Conservation (phyloP, 2,888 invertebrate genomes). For the Meghimatium bilineatum region DNA sequence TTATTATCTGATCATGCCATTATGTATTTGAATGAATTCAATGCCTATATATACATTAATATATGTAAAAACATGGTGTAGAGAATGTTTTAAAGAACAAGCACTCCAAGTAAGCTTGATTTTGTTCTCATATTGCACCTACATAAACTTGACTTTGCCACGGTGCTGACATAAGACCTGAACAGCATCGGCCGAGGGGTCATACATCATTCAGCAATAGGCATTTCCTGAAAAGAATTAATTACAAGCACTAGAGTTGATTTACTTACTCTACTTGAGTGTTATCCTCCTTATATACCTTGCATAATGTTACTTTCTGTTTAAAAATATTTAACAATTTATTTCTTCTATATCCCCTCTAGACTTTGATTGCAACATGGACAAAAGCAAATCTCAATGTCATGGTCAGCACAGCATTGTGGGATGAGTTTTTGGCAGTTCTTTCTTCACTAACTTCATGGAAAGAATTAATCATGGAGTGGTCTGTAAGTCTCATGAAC, state of each 20-base stretch:
- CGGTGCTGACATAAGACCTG: slow-evolving; percentile 59
- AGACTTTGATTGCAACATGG: slow-evolving; percentile 98
- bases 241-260: background rate
- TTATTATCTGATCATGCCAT: background rate
- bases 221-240: background rate
- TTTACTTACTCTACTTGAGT: background rate
- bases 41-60: background rate
- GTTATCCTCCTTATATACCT: too few relatives aligned
- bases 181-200: slow-evolving; percentile 61
- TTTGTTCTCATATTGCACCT: slow-evolving; percentile 53
- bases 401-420: slow-evolving; percentile 89
- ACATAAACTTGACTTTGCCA: slow-evolving; percentile 64
- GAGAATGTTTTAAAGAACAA: background rate
- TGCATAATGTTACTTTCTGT: background rate
- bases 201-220: background rate
- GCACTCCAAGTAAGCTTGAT: background rate
- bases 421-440: slow-evolving; percentile 94
- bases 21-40: background rate
- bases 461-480: slow-evolving; percentile 95
- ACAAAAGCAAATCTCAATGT: slow-evolving; percentile 97
- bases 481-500: slow-evolving; percentile 87
- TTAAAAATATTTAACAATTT: background rate
- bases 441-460: slow-evolving; percentile 92
- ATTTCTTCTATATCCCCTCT: slow-evolving; percentile 79
- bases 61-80: background rate